A percentile compares a stretch with the other conserved stretches of the same genome.
Evolutionary conservation across 2,113 vertebrate genomes (phyloP).

Genomic region (Bothrops jararaca): DNA sequence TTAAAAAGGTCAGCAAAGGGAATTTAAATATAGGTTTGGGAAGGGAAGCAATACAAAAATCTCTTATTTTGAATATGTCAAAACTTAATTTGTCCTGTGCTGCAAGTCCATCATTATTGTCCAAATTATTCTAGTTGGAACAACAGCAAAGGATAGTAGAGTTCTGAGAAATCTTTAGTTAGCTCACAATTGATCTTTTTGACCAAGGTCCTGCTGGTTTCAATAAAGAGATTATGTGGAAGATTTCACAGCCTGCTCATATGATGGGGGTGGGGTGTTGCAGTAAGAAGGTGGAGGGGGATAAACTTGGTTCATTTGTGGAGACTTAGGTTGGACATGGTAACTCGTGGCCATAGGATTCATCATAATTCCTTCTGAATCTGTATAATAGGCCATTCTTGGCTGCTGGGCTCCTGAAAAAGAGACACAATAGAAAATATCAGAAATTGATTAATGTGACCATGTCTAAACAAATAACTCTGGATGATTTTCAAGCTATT

Average conservation of each 20-base stretch:
- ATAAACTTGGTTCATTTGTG: slow-evolving; percentile 81
- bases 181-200: slow-evolving; percentile 41
- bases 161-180: slow-evolving; percentile 36
- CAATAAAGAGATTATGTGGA: slow-evolving; percentile 74
- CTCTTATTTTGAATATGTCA: slow-evolving; percentile 51
- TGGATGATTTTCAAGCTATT: background rate
- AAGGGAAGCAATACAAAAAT: slow-evolving; percentile 57
- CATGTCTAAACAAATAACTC: background rate
- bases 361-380: slow-evolving; percentile 75
- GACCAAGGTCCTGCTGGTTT: slow-evolving; percentile 41
- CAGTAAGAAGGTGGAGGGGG: slow-evolving; percentile 93
- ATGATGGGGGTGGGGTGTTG: slow-evolving; percentile 91
- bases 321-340: slow-evolving; percentile 78
- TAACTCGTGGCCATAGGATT: slow-evolving; percentile 78
- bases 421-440: slow-evolving; percentile 19
- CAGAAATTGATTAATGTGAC: background rate
- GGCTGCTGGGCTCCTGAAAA: slow-evolving; percentile 85
- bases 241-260: slow-evolving; percentile 90
- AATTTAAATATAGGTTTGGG: slow-evolving; percentile 60
- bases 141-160: slow-evolving; percentile 30
- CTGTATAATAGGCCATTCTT: slow-evolving; percentile 82
- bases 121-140: slow-evolving; percentile 43
- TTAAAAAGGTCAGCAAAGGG: slow-evolving; percentile 54
- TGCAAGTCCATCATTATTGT: slow-evolving; percentile 44
- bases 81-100: slow-evolving; percentile 50